Evolutionary conservation across 2,113 vertebrate genomes (phyloP), one percentile per base, ranked within the genome.

Genomic region (Sceloporus tristichus): DNA sequence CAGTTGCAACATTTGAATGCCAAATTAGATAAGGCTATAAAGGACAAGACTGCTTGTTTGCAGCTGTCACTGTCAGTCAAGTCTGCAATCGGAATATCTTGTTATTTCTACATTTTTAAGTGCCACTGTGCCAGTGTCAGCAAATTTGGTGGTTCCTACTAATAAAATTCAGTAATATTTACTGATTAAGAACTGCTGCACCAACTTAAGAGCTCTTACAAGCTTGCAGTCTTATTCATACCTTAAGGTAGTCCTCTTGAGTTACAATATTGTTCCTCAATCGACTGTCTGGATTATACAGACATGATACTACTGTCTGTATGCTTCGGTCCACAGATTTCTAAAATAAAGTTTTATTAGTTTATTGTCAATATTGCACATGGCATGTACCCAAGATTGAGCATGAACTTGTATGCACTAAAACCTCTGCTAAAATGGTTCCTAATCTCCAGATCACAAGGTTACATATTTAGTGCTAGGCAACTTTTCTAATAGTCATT

Each of bases 241-340:
- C 97, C 97, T 96, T 97, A 21, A 94, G 90, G 88, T 94, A 96
- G 81, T 95, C 97, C 59, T 97, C 97, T 77, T 97, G 96, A 34
- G 95, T 93, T 88, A 95, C 92, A 90, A 94, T 42, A 48, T 96
- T 93, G 87, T 93, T 97, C 89, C 94, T 95, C 91, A 95, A 56
- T 85, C 95, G 95, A 80, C 92, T 97, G 88, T 97, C 96, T 80
- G 96, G 92, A 91, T 95, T 96, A 93, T 96, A 95, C 1, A 97
- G 88, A 92, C 97, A 97, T 48, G 97, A 97, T 48, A 97, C 91
- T 40, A 96, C 91, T 0, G 97, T 97, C 86, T 97, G 97, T 91
- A 97, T 96, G 91, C 96, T 96, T 91, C 95, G 94, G 85, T 97
- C 97, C 95, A 97, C 96, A 89, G 93, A 97, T 90, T 96, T 97